Percentiles rank a stretch among this genome's conserved stretches.
These are phyloP conservation scores for Leptopilina drosophilae DNA, from an alignment of 2,888 invertebrate genomes.

Conservation along the genomic window DNA sequence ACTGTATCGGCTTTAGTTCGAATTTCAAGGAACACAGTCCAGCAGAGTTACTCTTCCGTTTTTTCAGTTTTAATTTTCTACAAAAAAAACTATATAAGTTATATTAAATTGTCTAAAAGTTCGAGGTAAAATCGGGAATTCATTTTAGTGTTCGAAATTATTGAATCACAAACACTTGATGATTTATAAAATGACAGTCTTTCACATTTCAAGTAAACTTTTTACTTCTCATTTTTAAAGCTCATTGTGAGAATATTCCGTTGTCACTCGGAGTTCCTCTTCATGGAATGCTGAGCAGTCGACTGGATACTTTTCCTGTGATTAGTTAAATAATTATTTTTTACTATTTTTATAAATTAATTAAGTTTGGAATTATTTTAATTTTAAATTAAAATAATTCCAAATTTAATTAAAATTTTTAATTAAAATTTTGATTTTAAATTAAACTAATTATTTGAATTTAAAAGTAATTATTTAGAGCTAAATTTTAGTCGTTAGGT, in stretches of 20 bases:
- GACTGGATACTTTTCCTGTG: constrained; percentile 83
- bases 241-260: constrained; percentile 86
- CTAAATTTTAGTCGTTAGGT: too few relatives aligned
- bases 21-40: too few relatives aligned
- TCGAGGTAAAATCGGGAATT: constrained; percentile 35
- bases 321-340: constrained; percentile 40
- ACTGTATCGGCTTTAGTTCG: too few relatives aligned
- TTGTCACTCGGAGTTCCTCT: constrained; percentile 89
- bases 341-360: background rate
- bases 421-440: too few relatives aligned
- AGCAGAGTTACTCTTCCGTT: too few relatives aligned
- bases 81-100: background rate
- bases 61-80: too few relatives aligned
- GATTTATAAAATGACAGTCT: constrained; percentile 33
- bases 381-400: too few relatives aligned
- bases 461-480: too few relatives aligned
- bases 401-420: too few relatives aligned
- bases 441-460: too few relatives aligned
- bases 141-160: constrained; percentile 31
- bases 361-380: too few relatives aligned
- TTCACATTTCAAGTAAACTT: constrained; percentile 26
- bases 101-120: constrained; percentile 18
- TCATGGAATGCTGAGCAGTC: constrained; percentile 89
- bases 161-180: constrained; percentile 29
- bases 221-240: constrained; percentile 11